Conservation (phyloP, 2,888 invertebrate species). For the Augochlorella aurata region DNA sequence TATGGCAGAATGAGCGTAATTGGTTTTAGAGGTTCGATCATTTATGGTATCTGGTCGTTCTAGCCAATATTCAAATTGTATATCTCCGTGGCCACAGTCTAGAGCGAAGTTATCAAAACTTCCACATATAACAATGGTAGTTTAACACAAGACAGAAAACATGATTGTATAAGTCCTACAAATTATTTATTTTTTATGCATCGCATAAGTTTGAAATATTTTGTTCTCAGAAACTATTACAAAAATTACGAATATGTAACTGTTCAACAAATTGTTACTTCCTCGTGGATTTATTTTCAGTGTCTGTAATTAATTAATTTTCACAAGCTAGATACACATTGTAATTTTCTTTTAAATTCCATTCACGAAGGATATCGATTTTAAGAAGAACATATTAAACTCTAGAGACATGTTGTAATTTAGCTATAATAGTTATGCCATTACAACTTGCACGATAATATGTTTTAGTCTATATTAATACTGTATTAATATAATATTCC, state of each 20-base stretch:
- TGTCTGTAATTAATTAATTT: too few species aligned
- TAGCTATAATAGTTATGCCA: too few species aligned
- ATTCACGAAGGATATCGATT: not conserved
- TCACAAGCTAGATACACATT: not conserved
- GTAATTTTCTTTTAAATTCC: not conserved
- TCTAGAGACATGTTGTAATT: too few species aligned
- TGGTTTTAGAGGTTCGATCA: not conserved
- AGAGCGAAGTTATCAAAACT: not conserved
- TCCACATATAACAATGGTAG: too few species aligned
- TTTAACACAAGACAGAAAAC: not conserved
- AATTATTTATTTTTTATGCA: not conserved
- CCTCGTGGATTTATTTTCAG: too few species aligned
- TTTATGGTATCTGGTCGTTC: not conserved
- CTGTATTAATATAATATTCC: too few species aligned
- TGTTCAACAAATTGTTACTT: too few species aligned
- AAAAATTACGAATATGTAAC: too few species aligned
- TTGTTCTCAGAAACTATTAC: too few species aligned
- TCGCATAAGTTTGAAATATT: not conserved
- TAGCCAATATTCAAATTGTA: not conserved
- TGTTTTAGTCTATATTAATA: too few species aligned
- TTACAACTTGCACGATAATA: too few species aligned
- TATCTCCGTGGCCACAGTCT: not conserved
- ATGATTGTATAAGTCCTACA: not conserved
- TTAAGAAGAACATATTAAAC: not conserved
- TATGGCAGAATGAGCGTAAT: not conserved